These are phyloP conservation scores for Papilio helenus DNA, from an alignment of 1,140 invertebrate species.

Conservation along the genomic window DNA sequence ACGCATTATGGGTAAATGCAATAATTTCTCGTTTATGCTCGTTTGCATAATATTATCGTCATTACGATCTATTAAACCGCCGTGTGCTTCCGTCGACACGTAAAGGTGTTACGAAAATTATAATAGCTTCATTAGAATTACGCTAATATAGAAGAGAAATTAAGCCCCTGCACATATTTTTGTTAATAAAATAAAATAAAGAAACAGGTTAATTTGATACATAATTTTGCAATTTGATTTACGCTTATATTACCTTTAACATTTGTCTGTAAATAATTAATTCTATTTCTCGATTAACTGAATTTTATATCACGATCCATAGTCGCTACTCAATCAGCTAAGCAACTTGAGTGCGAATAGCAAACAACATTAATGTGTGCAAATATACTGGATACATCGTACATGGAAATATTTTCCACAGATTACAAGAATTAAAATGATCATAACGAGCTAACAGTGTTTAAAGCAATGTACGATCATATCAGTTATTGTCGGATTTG, in stretches of 20 bases:
- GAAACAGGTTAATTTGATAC: too few species aligned
- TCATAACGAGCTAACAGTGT: not conserved
- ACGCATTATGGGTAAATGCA: not conserved
- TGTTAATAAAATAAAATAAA: too few species aligned
- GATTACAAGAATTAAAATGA: not conserved
- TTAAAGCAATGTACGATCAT: not conserved
- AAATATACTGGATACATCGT: not conserved
- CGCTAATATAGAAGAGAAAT: not conserved
- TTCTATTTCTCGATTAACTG: not conserved
- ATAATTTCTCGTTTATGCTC: not conserved
- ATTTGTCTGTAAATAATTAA: not conserved
- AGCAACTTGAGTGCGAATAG: not conserved
- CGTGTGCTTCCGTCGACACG: constrained; percentile 1
- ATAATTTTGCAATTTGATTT: too few species aligned
- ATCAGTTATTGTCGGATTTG: constrained; percentile 1
- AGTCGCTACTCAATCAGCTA: too few species aligned
- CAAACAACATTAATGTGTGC: not conserved
- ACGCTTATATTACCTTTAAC: not conserved
- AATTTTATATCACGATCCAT: too few species aligned
- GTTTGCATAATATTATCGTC: not conserved
- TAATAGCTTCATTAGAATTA: constrained; percentile 6
- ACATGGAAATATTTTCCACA: not conserved
- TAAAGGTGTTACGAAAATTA: constrained; percentile 3
- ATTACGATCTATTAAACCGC: not conserved
- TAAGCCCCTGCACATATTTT: too few species aligned